phyloP scores from a whole-genome alignment of 1,140 invertebrate genomes.

The Sarcophaga bullata region DNA sequence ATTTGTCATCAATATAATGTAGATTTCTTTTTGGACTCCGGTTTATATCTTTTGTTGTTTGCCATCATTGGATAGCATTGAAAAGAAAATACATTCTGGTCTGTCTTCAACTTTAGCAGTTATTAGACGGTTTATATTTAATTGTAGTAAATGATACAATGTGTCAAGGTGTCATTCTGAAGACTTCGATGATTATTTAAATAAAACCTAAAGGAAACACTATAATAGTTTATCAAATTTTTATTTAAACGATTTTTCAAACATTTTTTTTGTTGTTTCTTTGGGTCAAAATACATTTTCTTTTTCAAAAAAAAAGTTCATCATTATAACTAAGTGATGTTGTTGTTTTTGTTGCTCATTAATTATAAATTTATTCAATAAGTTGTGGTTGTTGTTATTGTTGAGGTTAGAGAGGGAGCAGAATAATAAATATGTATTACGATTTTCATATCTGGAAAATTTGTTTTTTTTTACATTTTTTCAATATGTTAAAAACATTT shows the following conservation, averaged over 20 bases:
- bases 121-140: too few relatives aligned
- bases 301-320: constrained; percentile 16
- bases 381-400: background rate
- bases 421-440: background rate
- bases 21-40: too few relatives aligned
- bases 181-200: too few relatives aligned
- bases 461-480: background rate
- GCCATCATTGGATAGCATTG: too few relatives aligned
- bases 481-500: background rate
- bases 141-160: too few relatives aligned
- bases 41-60: too few relatives aligned
- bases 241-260: constrained; percentile 47
- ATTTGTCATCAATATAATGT: too few relatives aligned
- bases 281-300: constrained; percentile 47
- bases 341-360: background rate
- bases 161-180: too few relatives aligned
- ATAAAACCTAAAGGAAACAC: too few relatives aligned
- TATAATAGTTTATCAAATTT: constrained; percentile 46
- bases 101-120: too few relatives aligned
- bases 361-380: background rate
- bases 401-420: background rate
- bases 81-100: too few relatives aligned
- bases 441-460: background rate
- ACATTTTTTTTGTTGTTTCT: constrained; percentile 25
- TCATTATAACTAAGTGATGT: constrained; percentile 28